Evolutionary conservation across 2,797 vertebrate species (phyloP), one percentile per base, ranked within the genome.

Genomic region (Gallinago nigripennis): DNA sequence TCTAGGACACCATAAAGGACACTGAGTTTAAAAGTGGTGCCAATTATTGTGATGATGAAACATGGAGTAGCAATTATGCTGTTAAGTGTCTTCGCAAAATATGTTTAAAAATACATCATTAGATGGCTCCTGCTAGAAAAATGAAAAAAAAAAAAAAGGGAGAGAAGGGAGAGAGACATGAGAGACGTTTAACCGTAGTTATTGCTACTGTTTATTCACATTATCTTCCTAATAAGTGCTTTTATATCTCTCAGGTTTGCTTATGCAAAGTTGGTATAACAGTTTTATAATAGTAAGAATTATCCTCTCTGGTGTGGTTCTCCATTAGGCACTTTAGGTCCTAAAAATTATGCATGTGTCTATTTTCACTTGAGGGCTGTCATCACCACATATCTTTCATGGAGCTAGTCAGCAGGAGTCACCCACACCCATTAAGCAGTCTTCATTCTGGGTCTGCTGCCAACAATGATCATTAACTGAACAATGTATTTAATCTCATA

Each of bases 401-500:
- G 12, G 68, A 82, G 25, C 16, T 73, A 41, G 80, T 75, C 77
- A 92, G 39, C 65, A 83, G 58, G 24, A 88, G 46, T 86, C 65
- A 65, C 33, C 54, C 35, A 76, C 17, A 79, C 3, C 23, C 63
- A 84, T 88, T 72, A 92, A 48, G 27, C 19, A 72, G 41, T 82
- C 25, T 82, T 58, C 43, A 56, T 66, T 90, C 16, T 82, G 58
- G 28, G 30, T 93, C 46, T 84, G 51, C 70, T 94, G 77, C 88
- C 90, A 95, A 48, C 18, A 81, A 63, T 61, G 54, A 63, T 66
- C 77, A 88, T 95, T 95, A 91, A 53, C 35, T 61, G 51, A 79
- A 79, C n/a, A 82, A 86, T 72, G 37, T 39, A 54, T 69, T 86
- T 90, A 92, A 90, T 82, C 56, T 79, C 86, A 92, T 81, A 87